phyloP scores from a whole-genome alignment of 2,888 invertebrate genomes.

The Agriopis aurantiaria region DNA sequence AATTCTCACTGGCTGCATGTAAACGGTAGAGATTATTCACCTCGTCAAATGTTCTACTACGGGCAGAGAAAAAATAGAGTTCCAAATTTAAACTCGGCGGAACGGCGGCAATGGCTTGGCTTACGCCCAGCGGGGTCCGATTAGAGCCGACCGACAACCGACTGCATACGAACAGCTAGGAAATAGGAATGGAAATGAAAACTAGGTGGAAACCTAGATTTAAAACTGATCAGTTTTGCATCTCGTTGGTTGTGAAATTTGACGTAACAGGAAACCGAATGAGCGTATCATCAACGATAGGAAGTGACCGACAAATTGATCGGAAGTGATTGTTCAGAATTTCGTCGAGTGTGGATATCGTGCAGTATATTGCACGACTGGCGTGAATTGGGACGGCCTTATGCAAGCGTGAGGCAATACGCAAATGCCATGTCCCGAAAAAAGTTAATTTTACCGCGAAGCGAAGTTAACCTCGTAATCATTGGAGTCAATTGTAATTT shows the following conservation, averaged over 20 bases:
- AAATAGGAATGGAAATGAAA: constrained; percentile 49
- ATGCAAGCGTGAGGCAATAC: constrained; percentile 55
- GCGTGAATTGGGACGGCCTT: constrained; percentile 55
- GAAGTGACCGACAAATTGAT: constrained; percentile 62
- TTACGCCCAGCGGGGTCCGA: constrained; percentile 75
- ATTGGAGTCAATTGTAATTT: constrained; percentile 46
- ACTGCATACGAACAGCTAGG: constrained; percentile 65
- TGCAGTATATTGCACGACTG: constrained; percentile 56
- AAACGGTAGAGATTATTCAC: constrained; percentile 81
- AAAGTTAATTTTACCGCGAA: constrained; percentile 48
- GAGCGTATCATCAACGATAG: constrained; percentile 57
- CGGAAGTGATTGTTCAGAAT: constrained; percentile 70
- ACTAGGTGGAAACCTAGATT: constrained; percentile 38
- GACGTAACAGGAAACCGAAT: constrained; percentile 54
- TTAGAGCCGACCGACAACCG: constrained; percentile 66
- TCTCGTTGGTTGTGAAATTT: constrained; percentile 9
- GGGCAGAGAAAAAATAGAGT: constrained; percentile 75
- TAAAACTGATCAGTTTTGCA: constrained; percentile 24
- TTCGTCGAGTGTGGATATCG: constrained; percentile 49
- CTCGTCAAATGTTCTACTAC: constrained; percentile 74
- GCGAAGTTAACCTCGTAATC: constrained; percentile 38
- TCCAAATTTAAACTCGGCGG: constrained; percentile 82
- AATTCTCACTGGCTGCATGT: constrained; percentile 36
- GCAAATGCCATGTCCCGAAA: constrained; percentile 59
- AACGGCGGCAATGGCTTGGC: constrained; percentile 82